These are phyloP conservation scores for Dipodomys merriami DNA, from an alignment of 2,113 vertebrate genomes.

Conservation along the genomic window DNA sequence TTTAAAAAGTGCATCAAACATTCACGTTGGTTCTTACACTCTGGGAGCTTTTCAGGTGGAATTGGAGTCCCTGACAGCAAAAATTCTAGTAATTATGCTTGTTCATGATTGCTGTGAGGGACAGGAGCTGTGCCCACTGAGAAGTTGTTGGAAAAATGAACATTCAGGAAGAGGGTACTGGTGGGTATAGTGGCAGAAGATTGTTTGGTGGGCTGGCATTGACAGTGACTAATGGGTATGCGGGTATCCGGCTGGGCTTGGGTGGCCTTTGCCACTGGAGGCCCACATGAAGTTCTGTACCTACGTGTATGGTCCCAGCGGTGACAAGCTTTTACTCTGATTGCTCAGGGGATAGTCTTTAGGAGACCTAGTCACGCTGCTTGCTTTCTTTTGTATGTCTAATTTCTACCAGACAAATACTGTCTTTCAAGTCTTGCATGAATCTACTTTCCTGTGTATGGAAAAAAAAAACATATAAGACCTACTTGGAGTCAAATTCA, in stretches of 20 bases:
- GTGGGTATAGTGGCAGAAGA: background rate
- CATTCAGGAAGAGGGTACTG: background rate
- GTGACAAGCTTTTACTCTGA: background rate
- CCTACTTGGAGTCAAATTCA: background rate
- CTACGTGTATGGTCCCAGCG: background rate
- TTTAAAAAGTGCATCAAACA: constrained; percentile 21
- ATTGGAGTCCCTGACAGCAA: background rate
- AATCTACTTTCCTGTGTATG: background rate
- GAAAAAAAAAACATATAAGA: background rate
- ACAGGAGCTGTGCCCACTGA: background rate
- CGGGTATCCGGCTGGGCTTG: background rate
- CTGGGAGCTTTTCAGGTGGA: background rate
- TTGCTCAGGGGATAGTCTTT: background rate
- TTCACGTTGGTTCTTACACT: background rate
- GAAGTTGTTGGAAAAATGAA: background rate
- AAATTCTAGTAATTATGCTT: background rate
- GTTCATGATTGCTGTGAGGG: background rate
- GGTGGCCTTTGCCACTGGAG: background rate
- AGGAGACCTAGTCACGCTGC: background rate
- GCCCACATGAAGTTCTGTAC: background rate
- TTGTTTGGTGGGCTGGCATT: accelerated
- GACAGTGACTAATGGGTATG: background rate
- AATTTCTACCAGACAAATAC: background rate
- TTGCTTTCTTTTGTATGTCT: background rate
- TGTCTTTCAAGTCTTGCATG: background rate